phyloP scores from a whole-genome alignment of 2,113 vertebrate genomes.

The Rissa tridactyla region DNA sequence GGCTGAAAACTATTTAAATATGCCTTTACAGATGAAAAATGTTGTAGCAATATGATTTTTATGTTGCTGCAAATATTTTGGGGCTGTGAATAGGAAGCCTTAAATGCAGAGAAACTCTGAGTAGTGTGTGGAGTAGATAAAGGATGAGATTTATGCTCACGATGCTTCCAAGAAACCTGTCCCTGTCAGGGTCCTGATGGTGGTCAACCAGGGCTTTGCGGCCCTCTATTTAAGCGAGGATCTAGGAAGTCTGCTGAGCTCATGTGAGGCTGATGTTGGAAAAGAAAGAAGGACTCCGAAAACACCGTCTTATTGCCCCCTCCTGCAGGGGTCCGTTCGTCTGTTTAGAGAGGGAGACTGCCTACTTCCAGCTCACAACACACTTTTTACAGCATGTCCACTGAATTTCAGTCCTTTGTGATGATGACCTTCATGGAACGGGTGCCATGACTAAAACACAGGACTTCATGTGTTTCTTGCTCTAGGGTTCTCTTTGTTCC shows the following conservation, averaged over 20 bases:
- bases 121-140: not conserved
- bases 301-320: not conserved
- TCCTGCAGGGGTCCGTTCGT: fast-evolving
- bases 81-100: not conserved
- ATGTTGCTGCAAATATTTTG: not conserved
- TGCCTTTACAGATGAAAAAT: not conserved
- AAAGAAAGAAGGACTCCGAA: not conserved
- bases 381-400: not conserved
- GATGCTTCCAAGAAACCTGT: not conserved
- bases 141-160: not conserved
- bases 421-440: not conserved
- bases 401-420: not conserved
- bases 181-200: not conserved
- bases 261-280: not conserved
- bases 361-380: not conserved
- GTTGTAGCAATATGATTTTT: not conserved
- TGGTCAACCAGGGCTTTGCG: not conserved
- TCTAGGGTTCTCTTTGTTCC: not conserved
- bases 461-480: not conserved
- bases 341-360: not conserved
- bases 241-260: not conserved
- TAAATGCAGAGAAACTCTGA: not conserved
- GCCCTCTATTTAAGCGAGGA: not conserved
- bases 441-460: not conserved
- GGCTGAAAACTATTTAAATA: not conserved